Evolutionary conservation across 2,113 vertebrate species (phyloP).

Genomic region (Thalassoma bifasciatum): DNA sequence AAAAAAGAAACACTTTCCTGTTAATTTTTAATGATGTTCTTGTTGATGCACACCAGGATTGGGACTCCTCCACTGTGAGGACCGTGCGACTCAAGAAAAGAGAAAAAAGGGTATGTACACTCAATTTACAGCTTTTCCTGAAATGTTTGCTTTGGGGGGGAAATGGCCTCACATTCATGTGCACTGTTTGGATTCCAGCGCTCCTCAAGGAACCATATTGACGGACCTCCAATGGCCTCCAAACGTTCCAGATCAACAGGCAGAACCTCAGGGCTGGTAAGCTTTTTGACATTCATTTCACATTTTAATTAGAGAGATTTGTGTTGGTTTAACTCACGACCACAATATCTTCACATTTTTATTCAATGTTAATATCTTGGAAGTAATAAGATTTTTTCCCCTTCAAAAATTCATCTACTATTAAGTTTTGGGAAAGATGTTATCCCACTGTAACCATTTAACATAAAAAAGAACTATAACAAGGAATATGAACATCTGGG

Average conservation of each 20-base stretch:
- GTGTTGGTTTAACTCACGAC: no score
- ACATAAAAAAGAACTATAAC: no score
- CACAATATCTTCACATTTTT: no score
- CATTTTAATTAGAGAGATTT: neutral
- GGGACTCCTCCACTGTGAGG: constrained; percentile 93
- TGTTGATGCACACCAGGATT: constrained; percentile 86
- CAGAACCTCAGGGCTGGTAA: constrained; percentile 86
- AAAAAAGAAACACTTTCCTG: no score
- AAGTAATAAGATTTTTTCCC: no score
- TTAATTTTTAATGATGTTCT: neutral
- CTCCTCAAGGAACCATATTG: constrained; percentile 90
- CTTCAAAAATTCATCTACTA: no score
- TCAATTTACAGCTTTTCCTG: neutral
- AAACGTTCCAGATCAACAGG: constrained; percentile 92
- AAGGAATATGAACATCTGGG: no score
- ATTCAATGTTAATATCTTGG: no score
- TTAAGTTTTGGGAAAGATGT: no score
- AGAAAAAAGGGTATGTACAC: constrained; percentile 89
- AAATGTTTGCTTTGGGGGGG: neutral
- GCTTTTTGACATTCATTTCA: neutral
- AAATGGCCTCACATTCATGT: neutral
- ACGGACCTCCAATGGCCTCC: constrained; percentile 87
- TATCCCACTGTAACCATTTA: no score
- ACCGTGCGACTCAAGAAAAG: constrained; percentile 91
- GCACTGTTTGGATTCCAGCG: constrained; percentile 80